These are phyloP conservation scores for Drosophila nigricruria DNA, from an alignment of 2,888 invertebrate species.

Conservation along the genomic window DNA sequence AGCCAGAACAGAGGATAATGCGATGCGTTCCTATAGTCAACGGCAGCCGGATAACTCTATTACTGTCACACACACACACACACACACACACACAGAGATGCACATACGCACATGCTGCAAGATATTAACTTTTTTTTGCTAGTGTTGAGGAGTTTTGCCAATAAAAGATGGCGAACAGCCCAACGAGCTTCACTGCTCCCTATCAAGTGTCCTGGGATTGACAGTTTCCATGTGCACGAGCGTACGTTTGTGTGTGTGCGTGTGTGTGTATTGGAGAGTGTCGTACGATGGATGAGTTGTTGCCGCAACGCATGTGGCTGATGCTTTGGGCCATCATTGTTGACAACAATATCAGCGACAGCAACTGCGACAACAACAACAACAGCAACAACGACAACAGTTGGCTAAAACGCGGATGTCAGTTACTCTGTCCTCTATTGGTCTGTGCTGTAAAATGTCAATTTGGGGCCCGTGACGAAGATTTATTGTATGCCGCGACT, in stretches of 20 bases:
- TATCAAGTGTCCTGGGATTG: slow-evolving; percentile 51
- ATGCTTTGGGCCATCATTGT: slow-evolving; percentile 76
- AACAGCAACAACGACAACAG: slow-evolving; percentile 34
- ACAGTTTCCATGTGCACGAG: slow-evolving; percentile 57
- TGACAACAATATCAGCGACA: slow-evolving; percentile 77
- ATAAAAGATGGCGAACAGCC: slow-evolving; percentile 60
- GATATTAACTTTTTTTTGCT: slow-evolving; percentile 67
- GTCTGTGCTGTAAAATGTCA: slow-evolving; percentile 77
- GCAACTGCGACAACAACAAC: slow-evolving; percentile 46
- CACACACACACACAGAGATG: slow-evolving; percentile 7
- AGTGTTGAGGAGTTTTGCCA: slow-evolving; percentile 49
- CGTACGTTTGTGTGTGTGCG: background rate
- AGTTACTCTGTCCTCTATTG: slow-evolving; percentile 62
- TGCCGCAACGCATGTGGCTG: slow-evolving; percentile 76
- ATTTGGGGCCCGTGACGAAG: slow-evolving; percentile 74
- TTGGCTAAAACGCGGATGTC: slow-evolving; percentile 40
- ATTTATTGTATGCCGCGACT: slow-evolving; percentile 67
- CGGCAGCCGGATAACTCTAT: slow-evolving; percentile 69
- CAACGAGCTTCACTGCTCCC: slow-evolving; percentile 23
- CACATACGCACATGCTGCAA: slow-evolving; percentile 35
- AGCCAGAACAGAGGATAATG: slow-evolving; percentile 61
- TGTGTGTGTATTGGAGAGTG: slow-evolving; percentile 24
- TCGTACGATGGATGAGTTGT: slow-evolving; percentile 69
- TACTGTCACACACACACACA: slow-evolving; percentile 41
- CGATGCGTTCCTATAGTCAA: slow-evolving; percentile 62